These are phyloP conservation scores for Axea sp. DNA, from an alignment of 2,888 invertebrate species.

Conservation along the genomic window DNA sequence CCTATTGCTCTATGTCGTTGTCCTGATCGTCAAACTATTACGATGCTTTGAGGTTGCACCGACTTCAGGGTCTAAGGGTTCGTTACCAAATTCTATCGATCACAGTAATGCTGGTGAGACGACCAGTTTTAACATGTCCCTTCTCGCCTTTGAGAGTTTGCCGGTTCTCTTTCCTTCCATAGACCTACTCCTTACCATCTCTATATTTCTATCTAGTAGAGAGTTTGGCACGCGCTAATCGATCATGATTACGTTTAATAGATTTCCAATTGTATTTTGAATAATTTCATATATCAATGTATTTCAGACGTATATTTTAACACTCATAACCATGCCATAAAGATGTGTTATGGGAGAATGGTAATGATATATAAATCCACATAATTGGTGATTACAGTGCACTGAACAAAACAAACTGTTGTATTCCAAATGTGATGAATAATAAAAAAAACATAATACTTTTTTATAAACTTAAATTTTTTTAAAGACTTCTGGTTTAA, in stretches of 20 bases:
- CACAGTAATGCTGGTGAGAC: slow-evolving; percentile 43
- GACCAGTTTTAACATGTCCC: slow-evolving; percentile 51
- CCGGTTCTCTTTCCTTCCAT: slow-evolving; percentile 13
- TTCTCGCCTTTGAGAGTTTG: slow-evolving; percentile 50
- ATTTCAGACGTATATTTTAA: slow-evolving; percentile 36
- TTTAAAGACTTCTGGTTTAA: too few relatives aligned
- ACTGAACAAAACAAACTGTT: too few relatives aligned
- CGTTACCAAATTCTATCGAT: slow-evolving; percentile 48
- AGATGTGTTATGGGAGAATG: too few relatives aligned
- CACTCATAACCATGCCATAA: too few relatives aligned
- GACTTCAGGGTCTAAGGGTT: slow-evolving; percentile 16
- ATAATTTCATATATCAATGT: slow-evolving; percentile 29
- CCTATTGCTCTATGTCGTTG: slow-evolving; percentile 50
- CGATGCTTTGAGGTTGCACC: slow-evolving; percentile 22
- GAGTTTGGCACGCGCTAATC: slow-evolving; percentile 55
- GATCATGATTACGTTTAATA: slow-evolving; percentile 46
- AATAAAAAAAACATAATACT: too few relatives aligned
- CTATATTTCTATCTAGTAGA: slow-evolving; percentile 23
- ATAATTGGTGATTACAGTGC: too few relatives aligned
- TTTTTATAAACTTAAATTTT: too few relatives aligned
- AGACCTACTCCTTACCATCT: slow-evolving; percentile 14
- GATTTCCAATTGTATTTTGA: slow-evolving; percentile 32
- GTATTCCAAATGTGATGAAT: too few relatives aligned
- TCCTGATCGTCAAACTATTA: slow-evolving; percentile 49
- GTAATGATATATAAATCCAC: too few relatives aligned